These are phyloP conservation scores for Alitta virens DNA, from an alignment of 2,888 invertebrate species.

Conservation along the genomic window DNA sequence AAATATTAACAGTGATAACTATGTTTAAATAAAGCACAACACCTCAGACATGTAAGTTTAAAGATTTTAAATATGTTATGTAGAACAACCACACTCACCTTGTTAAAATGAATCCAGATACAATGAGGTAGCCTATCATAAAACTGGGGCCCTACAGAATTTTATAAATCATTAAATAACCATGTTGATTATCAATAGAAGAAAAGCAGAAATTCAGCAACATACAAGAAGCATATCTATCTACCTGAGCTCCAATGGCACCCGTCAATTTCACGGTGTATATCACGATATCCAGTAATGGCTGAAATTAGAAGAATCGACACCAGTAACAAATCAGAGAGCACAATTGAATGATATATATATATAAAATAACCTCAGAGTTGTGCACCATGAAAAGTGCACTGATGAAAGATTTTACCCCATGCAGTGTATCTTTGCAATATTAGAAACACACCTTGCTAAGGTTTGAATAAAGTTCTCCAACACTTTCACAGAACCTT, in stretches of 20 bases:
- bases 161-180: neutral
- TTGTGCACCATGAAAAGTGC: too few relatives aligned
- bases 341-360: too few relatives aligned
- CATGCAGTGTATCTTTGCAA: neutral
- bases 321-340: too few relatives aligned
- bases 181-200: neutral
- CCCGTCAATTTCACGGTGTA: slow-evolving; percentile 87
- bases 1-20: too few relatives aligned
- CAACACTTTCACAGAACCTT: slow-evolving; percentile 92
- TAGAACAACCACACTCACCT: too few relatives aligned
- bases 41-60: too few relatives aligned
- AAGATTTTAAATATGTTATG: too few relatives aligned
- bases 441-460: slow-evolving; percentile 67
- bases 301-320: slow-evolving; percentile 58
- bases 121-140: slow-evolving; percentile 81
- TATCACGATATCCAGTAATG: slow-evolving; percentile 88
- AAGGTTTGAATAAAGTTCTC: slow-evolving; percentile 93
- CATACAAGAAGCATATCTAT: neutral
- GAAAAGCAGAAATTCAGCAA: neutral
- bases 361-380: too few relatives aligned
- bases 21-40: too few relatives aligned
- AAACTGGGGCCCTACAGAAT: slow-evolving; percentile 75
- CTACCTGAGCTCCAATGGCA: slow-evolving; percentile 71
- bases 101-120: slow-evolving; percentile 84
- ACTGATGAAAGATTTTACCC: too few relatives aligned